A percentile compares a stretch with the other conserved stretches of the same genome.
Evolutionary conservation across 2,113 vertebrate genomes (phyloP).

Genomic region (Ptyas mucosa): DNA sequence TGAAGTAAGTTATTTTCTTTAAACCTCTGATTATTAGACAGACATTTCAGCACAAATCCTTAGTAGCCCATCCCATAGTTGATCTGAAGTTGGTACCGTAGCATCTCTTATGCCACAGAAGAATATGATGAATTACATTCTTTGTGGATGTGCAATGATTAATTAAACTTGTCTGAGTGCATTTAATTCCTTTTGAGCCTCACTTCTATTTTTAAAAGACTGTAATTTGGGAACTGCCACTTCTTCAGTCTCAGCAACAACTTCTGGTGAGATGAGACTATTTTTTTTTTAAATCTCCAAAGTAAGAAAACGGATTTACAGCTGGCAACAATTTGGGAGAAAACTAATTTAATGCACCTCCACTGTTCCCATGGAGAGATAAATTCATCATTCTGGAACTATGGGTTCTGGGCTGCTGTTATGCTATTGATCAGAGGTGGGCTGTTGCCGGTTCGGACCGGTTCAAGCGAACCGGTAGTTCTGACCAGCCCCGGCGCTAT

Average conservation of each 20-base stretch:
- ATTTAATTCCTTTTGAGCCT: conserved; percentile 50
- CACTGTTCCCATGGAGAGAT: background rate
- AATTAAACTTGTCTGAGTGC: conserved; percentile 57
- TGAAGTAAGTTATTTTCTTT: background rate
- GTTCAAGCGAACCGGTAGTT: too few relatives aligned
- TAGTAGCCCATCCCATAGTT: background rate
- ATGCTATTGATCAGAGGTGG: background rate
- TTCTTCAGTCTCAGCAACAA: conserved; percentile 54
- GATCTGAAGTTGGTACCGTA: background rate
- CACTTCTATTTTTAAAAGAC: conserved; percentile 58
- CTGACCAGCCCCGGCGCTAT: too few relatives aligned
- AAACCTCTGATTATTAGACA: background rate
- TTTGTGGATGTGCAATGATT: conserved; percentile 38
- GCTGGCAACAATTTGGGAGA: background rate
- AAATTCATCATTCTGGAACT: background rate
- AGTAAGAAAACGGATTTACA: conserved; percentile 15
- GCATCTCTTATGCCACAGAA: conserved; percentile 28
- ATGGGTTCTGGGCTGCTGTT: background rate
- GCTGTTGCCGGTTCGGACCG: too few relatives aligned
- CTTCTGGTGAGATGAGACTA: conserved; percentile 39
- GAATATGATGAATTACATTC: conserved; percentile 1
- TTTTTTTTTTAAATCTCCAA: conserved; percentile 8
- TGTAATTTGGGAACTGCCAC: conserved; percentile 45
- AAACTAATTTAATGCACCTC: background rate
- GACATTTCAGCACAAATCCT: background rate